phyloP scores from a whole-genome alignment of 2,888 invertebrate species.

The Cryptus armator region DNA sequence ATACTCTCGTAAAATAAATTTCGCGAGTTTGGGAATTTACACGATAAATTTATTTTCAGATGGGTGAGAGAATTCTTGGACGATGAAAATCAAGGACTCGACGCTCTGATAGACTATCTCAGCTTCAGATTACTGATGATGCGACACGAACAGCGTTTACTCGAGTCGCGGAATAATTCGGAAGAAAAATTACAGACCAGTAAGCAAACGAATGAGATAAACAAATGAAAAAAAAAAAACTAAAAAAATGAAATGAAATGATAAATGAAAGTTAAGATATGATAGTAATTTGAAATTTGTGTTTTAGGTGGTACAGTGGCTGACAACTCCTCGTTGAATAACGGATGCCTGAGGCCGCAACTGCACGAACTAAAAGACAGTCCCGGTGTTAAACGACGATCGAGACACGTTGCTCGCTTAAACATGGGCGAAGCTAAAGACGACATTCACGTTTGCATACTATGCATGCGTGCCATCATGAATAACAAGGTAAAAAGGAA shows the following conservation, averaged over 20 bases:
- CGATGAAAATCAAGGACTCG: conserved; percentile 97
- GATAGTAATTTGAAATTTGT: neutral
- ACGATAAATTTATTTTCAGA: conserved; percentile 86
- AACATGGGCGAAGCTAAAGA: conserved; percentile 98
- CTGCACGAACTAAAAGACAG: conserved; percentile 89
- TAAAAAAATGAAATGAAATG: neutral
- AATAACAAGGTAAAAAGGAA: conserved; percentile 94
- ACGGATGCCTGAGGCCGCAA: conserved; percentile 86
- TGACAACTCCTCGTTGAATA: conserved; percentile 81
- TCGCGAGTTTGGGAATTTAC: conserved; percentile 5
- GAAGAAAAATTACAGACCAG: conserved; percentile 90
- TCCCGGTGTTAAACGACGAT: conserved; percentile 90
- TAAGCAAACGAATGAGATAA: conserved; percentile 68
- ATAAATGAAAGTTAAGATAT: conserved; percentile 5
- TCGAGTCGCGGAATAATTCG: conserved; percentile 91
- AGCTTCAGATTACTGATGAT: conserved; percentile 98
- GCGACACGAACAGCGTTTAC: conserved; percentile 94
- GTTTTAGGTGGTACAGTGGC: conserved; percentile 70
- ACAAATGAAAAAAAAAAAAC: conserved; percentile 8
- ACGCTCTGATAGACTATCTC: conserved; percentile 98
- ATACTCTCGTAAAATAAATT: neutral
- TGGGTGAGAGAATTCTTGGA: conserved; percentile 99
- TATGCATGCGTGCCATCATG: conserved; percentile 99
- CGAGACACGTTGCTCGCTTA: conserved; percentile 94
- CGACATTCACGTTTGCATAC: conserved; percentile 99